phyloP scores from a whole-genome alignment of 2,113 vertebrate genomes.

The Cephalopholis sonnerati region DNA sequence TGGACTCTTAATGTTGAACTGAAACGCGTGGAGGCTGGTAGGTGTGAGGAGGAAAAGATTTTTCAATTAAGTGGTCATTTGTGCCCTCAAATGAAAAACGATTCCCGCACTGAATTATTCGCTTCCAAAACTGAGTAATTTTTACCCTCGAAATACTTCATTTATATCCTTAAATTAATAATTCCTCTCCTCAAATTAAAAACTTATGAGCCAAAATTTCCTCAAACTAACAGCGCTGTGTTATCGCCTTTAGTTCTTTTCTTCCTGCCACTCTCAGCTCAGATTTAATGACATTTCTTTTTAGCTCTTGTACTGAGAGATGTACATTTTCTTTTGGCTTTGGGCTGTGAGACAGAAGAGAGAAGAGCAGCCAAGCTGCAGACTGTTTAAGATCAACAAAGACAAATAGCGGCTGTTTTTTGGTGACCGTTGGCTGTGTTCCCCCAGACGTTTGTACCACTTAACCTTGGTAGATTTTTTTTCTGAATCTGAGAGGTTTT shows the following conservation, averaged over 20 bases:
- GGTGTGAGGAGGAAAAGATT: slow-evolving; percentile 1
- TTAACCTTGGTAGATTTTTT: too few species aligned
- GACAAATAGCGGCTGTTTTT: too few species aligned
- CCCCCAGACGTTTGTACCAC: too few species aligned
- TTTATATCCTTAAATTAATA: not conserved
- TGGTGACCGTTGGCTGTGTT: too few species aligned
- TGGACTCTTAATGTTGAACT: slow-evolving; percentile 24
- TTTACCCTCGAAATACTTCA: not conserved
- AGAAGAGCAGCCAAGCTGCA: not conserved
- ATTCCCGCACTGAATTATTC: too few species aligned
- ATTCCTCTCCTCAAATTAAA: not conserved
- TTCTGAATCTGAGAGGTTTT: too few species aligned
- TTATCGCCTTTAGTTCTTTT: not conserved
- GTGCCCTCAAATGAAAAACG: not conserved
- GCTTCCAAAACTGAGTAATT: not conserved
- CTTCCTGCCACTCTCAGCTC: not conserved
- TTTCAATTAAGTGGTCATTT: not conserved
- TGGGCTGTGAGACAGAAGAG: not conserved
- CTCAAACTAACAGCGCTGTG: not conserved
- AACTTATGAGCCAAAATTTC: not conserved
- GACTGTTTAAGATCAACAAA: too few species aligned
- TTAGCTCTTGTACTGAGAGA: not conserved
- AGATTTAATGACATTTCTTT: not conserved
- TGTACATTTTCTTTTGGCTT: not conserved
- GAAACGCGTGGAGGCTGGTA: slow-evolving; percentile 2